These are phyloP conservation scores for Oryzias celebensis DNA, from an alignment of 2,113 vertebrate genomes.

Conservation along the genomic window DNA sequence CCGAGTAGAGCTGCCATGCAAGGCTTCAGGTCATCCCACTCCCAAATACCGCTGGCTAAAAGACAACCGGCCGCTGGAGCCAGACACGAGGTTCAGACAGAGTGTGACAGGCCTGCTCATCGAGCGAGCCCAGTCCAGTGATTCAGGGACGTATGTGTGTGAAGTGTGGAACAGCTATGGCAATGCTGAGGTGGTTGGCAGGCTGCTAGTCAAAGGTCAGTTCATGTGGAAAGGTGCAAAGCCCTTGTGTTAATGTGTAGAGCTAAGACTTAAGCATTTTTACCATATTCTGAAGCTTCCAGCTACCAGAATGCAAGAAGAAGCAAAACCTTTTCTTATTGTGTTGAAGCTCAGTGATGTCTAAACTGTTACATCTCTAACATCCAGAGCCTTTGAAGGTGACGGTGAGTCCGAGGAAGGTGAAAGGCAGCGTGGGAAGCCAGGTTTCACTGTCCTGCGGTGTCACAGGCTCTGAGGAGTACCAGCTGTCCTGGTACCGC, in stretches of 20 bases:
- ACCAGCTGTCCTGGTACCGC: constrained; percentile 94
- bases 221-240: constrained; percentile 23
- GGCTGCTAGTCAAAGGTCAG: constrained; percentile 93
- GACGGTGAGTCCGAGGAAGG: constrained; percentile 90
- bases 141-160: constrained; percentile 93
- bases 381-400: constrained; percentile 89
- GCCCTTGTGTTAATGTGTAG: not conserved
- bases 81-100: constrained; percentile 91
- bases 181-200: constrained; percentile 90
- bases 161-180: constrained; percentile 98
- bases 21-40: constrained; percentile 92
- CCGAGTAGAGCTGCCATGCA: constrained; percentile 94
- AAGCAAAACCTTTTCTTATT: too few relatives aligned
- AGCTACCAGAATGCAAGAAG: too few relatives aligned
- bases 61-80: constrained; percentile 92
- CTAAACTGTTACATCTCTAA: not conserved
- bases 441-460: constrained; percentile 95
- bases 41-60: constrained; percentile 98
- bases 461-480: constrained; percentile 90
- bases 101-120: constrained; percentile 92
- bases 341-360: not conserved
- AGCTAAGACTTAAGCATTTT: constrained; percentile 3
- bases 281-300: not conserved
- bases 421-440: constrained; percentile 96
- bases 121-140: constrained; percentile 85